A percentile compares a stretch with the other conserved stretches of the same genome.
These are phyloP conservation scores for Physella acuta DNA, from an alignment of 1,140 invertebrate species.

Conservation along the genomic window DNA sequence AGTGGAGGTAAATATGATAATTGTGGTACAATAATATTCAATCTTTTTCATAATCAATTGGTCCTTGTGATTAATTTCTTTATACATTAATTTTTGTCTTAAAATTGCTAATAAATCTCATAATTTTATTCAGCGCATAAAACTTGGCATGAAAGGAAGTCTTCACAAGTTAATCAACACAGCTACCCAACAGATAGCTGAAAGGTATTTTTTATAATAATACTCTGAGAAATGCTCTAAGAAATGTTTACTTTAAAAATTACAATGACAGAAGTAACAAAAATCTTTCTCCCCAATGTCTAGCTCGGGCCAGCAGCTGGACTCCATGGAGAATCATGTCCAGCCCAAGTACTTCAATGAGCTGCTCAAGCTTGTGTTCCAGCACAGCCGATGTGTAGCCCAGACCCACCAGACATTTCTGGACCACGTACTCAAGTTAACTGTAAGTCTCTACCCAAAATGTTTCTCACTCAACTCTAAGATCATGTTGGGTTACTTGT, in stretches of 20 bases:
- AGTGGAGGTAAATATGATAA: slow-evolving; percentile 75
- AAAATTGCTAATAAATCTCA: too few species aligned
- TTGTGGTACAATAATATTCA: too few species aligned
- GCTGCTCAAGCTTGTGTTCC: slow-evolving; percentile 67
- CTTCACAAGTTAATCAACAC: slow-evolving; percentile 71
- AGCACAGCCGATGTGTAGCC: slow-evolving; percentile 76
- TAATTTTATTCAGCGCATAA: slow-evolving; percentile 74
- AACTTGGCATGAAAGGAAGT: slow-evolving; percentile 79
- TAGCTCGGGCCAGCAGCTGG: slow-evolving; percentile 52
- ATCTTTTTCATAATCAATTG: too few species aligned
- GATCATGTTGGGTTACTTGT: too few species aligned
- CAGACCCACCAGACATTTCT: slow-evolving; percentile 70
- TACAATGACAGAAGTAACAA: not conserved
- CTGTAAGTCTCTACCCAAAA: slow-evolving; percentile 49
- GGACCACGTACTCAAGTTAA: slow-evolving; percentile 60
- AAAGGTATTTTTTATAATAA: slow-evolving; percentile 37
- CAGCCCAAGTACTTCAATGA: slow-evolving; percentile 57
- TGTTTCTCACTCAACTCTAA: too few species aligned
- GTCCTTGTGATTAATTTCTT: too few species aligned
- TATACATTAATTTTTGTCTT: too few species aligned
- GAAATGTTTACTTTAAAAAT: not conserved
- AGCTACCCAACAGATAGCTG: slow-evolving; percentile 72
- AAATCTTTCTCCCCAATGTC: not conserved
- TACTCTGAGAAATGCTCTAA: not conserved
- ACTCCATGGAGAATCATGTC: slow-evolving; percentile 47